Evolutionary conservation across 2,888 invertebrate genomes (phyloP).

Genomic region (Scaptomyza caliginosa): DNA sequence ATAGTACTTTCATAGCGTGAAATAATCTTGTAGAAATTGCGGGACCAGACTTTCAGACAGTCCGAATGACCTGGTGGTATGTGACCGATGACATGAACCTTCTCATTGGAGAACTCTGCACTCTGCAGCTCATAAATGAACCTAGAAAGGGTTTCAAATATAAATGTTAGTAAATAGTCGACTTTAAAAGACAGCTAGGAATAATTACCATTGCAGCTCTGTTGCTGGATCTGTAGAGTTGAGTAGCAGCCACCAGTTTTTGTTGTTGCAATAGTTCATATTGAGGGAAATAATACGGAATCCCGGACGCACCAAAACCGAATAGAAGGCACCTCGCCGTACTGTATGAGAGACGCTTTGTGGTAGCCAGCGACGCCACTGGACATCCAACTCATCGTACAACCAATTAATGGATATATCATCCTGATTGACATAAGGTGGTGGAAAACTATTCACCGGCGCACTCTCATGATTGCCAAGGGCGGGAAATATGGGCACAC

Average conservation of each 20-base stretch:
- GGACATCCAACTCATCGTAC: conserved; percentile 93
- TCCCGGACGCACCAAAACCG: conserved; percentile 94
- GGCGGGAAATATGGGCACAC: conserved; percentile 96
- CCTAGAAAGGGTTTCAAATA: conserved; percentile 37
- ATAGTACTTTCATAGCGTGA: conserved; percentile 95
- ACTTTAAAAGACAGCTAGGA: accelerated
- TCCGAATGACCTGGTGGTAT: conserved; percentile 97
- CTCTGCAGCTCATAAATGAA: conserved; percentile 96
- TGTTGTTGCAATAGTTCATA: conserved; percentile 98
- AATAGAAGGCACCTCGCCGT: conserved; percentile 95
- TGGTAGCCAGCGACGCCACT: conserved; percentile 97
- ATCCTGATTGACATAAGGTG: conserved; percentile 91
- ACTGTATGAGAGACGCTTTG: conserved; percentile 94
- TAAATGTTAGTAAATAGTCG: no score
- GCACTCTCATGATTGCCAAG: conserved; percentile 98
- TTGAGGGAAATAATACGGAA: conserved; percentile 97
- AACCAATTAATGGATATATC: conserved; percentile 95
- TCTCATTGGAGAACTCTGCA: conserved; percentile 96
- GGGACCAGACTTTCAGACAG: conserved; percentile 97
- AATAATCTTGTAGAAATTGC: conserved; percentile 95
- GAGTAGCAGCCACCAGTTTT: conserved; percentile 97
- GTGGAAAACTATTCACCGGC: conserved; percentile 97
- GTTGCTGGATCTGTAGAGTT: conserved; percentile 98
- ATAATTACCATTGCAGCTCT: conserved; percentile 92
- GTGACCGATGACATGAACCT: conserved; percentile 98